Conservation (phyloP, 2,888 invertebrate species). For the Glyphotaelius pellucidus region DNA sequence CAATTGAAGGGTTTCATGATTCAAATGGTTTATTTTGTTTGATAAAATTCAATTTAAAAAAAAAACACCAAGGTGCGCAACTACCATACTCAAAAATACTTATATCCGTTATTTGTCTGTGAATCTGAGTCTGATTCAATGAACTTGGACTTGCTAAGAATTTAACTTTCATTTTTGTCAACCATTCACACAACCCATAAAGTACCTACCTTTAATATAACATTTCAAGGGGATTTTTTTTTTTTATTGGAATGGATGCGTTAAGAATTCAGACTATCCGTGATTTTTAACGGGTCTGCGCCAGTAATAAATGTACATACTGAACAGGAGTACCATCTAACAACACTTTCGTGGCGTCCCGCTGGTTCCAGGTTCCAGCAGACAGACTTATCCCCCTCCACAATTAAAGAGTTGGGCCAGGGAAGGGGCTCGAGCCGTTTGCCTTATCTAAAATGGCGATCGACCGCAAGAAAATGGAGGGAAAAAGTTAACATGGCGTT, state of each 20-base stretch:
- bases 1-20: neutral
- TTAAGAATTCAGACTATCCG: too few species aligned
- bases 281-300: too few species aligned
- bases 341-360: neutral
- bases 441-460: conserved; percentile 57
- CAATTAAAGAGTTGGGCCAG: conserved; percentile 46
- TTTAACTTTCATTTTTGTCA: too few species aligned
- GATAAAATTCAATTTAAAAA: neutral
- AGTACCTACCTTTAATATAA: too few species aligned
- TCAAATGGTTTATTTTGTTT: neutral
- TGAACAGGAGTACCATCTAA: neutral
- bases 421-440: conserved; percentile 38
- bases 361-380: neutral
- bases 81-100: neutral
- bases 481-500: conserved; percentile 59
- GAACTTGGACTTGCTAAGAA: too few species aligned
- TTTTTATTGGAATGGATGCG: too few species aligned
- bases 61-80: neutral
- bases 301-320: neutral
- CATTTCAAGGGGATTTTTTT: too few species aligned
- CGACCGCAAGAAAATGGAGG: conserved; percentile 55
- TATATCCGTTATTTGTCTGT: too few species aligned
- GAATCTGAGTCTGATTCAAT: too few species aligned
- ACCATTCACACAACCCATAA: too few species aligned
- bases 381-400: neutral